Conservation (phyloP, 2,888 invertebrate species). For the Chesias legatella region DNA sequence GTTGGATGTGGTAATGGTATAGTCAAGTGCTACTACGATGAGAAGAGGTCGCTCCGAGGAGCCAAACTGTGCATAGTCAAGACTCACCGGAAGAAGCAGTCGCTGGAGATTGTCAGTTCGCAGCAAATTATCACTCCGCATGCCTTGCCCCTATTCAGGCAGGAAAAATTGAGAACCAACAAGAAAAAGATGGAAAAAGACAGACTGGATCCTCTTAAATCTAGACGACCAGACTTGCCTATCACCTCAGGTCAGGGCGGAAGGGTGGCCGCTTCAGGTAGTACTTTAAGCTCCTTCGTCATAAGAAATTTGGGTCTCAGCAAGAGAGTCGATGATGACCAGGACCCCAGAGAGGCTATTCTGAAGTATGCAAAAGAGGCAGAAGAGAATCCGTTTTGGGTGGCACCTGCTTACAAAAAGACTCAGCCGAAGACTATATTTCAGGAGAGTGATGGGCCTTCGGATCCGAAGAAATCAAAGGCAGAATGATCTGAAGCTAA, state of each 20-base stretch:
- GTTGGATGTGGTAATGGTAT: slow-evolving; percentile 95
- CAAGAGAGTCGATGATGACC: slow-evolving; percentile 94
- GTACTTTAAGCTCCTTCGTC: slow-evolving; percentile 97
- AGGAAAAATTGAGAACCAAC: slow-evolving; percentile 93
- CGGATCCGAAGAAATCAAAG: slow-evolving; percentile 78
- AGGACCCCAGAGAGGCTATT: slow-evolving; percentile 97
- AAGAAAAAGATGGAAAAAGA: slow-evolving; percentile 96
- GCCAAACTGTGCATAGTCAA: slow-evolving; percentile 94
- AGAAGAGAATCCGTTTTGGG: slow-evolving; percentile 98
- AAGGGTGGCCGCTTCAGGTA: slow-evolving; percentile 95
- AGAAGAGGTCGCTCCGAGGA: slow-evolving; percentile 91
- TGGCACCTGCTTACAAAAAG: slow-evolving; percentile 93
- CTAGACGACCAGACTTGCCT: slow-evolving; percentile 90
- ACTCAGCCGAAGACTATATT: slow-evolving; percentile 94
- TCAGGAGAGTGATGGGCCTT: slow-evolving; percentile 79
- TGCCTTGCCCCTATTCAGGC: slow-evolving; percentile 95
- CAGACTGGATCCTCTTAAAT: slow-evolving; percentile 91
- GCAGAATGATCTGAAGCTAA: slow-evolving; percentile 28
- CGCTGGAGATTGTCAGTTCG: slow-evolving; percentile 92
- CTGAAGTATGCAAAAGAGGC: slow-evolving; percentile 96
- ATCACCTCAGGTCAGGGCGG: slow-evolving; percentile 96
- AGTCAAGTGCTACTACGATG: slow-evolving; percentile 95
- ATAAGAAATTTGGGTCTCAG: slow-evolving; percentile 96
- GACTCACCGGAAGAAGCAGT: slow-evolving; percentile 87
- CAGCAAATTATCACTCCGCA: slow-evolving; percentile 98